Conservation (phyloP, 1,140 invertebrate species). For the Penaeus chinensis region DNA sequence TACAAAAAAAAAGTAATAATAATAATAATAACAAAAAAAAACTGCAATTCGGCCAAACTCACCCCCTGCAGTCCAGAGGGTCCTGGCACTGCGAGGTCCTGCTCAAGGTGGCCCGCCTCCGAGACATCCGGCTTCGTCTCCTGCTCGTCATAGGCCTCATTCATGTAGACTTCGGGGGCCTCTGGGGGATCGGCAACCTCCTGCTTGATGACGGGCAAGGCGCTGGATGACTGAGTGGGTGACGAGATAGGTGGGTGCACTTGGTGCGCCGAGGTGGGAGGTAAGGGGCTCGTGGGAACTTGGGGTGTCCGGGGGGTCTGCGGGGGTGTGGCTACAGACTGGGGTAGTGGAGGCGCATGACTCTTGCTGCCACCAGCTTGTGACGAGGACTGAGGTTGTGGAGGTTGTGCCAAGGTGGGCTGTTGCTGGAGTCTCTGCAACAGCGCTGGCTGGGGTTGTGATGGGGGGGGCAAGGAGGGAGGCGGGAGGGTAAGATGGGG, state of each 20-base stretch:
- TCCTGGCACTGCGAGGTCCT: constrained; percentile 40
- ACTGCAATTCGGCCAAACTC: neutral
- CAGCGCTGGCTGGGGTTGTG: neutral
- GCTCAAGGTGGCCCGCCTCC: constrained; percentile 28
- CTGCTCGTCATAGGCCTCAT: constrained; percentile 43
- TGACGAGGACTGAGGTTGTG: neutral
- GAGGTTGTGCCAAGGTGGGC: constrained; percentile 10
- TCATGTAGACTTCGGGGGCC: constrained; percentile 35
- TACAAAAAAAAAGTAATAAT: too few relatives aligned
- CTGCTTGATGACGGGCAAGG: constrained; percentile 48
- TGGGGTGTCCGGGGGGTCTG: constrained; percentile 14
- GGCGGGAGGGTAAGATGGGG: constrained; percentile 15
- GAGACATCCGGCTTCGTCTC: constrained; percentile 52
- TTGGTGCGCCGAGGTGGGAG: constrained; percentile 15
- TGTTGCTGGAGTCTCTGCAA: constrained; percentile 25
- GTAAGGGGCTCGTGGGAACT: constrained; percentile 21
- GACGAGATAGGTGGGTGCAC: constrained; percentile 30
- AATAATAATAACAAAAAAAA: too few relatives aligned
- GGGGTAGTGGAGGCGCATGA: constrained; percentile 21
- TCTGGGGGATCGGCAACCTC: constrained; percentile 53
- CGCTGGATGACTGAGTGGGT: constrained; percentile 22
- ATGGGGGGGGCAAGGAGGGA: constrained; percentile 21
- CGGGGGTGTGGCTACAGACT: neutral
- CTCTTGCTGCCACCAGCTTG: constrained; percentile 2
- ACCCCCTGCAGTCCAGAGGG: constrained; percentile 52